A percentile compares a stretch with the other conserved stretches of the same genome.
These are phyloP conservation scores for Hartigia nigra DNA, from an alignment of 2,888 invertebrate genomes.

Conservation along the genomic window DNA sequence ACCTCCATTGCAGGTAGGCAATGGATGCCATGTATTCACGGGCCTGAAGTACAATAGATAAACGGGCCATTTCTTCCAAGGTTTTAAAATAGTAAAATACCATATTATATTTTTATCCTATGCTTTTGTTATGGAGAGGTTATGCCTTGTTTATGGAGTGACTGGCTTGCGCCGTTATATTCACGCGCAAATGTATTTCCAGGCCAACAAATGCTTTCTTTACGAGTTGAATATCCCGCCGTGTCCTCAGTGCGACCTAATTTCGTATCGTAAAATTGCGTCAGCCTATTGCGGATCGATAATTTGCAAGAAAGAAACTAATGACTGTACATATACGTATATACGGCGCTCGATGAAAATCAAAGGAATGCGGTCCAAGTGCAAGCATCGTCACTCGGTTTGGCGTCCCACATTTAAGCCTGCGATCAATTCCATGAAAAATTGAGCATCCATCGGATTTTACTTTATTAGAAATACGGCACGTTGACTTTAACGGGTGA, in stretches of 20 bases:
- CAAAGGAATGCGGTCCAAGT: neutral
- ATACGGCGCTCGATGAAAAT: neutral
- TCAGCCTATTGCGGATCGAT: conserved; percentile 8
- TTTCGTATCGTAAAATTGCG: neutral
- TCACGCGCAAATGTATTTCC: conserved; percentile 6
- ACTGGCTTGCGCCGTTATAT: conserved; percentile 20
- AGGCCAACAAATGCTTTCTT: neutral
- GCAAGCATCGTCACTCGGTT: neutral
- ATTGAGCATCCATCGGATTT: neutral
- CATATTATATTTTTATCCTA: conserved; percentile 29
- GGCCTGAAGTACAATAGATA: neutral
- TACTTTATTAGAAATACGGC: neutral
- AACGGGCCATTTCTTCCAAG: neutral
- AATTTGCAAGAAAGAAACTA: neutral
- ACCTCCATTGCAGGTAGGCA: neutral
- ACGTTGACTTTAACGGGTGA: neutral
- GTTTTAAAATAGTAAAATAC: conserved; percentile 10
- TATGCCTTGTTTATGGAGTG: conserved; percentile 40
- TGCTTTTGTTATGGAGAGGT: conserved; percentile 31
- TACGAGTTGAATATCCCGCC: neutral
- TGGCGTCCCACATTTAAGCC: neutral
- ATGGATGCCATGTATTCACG: neutral
- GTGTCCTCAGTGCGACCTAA: neutral
- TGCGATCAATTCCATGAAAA: neutral
- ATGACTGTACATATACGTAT: neutral